phyloP scores from a whole-genome alignment of 2,888 invertebrate genomes.

The Chalcis sispes region DNA sequence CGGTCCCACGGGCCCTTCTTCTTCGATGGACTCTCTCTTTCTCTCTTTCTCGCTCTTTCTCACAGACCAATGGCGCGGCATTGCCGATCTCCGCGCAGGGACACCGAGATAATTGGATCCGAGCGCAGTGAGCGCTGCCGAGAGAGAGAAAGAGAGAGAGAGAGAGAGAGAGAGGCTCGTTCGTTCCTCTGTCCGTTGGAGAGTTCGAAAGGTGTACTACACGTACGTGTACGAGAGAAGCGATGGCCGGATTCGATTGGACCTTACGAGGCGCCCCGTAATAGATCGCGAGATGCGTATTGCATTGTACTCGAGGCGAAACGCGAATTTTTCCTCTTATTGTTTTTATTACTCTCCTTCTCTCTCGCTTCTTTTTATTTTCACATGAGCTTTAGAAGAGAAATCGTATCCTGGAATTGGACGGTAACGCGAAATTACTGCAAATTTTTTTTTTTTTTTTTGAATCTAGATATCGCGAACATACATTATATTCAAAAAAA shows the following conservation, averaged over 20 bases:
- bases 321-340: conserved; percentile 10
- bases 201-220: neutral
- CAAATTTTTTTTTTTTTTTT: too few relatives aligned
- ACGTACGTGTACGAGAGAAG: neutral
- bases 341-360: too few relatives aligned
- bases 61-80: conserved; percentile 74
- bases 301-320: conserved; percentile 20
- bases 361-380: too few relatives aligned
- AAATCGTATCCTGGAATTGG: too few relatives aligned
- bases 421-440: too few relatives aligned
- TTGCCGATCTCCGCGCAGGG: conserved; percentile 71
- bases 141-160: conserved; percentile 30
- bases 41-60: conserved; percentile 12
- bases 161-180: neutral
- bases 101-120: conserved; percentile 76
- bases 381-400: too few relatives aligned
- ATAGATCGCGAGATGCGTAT: conserved; percentile 29
- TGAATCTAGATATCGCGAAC: too few relatives aligned
- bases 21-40: too few relatives aligned
- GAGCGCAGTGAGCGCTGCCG: conserved; percentile 54
- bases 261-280: conserved; percentile 31
- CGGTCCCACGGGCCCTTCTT: conserved; percentile 70
- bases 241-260: conserved; percentile 1
- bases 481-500: too few relatives aligned
- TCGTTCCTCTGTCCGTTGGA: conserved; percentile 1